Evolutionary conservation across 2,113 vertebrate genomes (phyloP).

Genomic region (Strix aluco): DNA sequence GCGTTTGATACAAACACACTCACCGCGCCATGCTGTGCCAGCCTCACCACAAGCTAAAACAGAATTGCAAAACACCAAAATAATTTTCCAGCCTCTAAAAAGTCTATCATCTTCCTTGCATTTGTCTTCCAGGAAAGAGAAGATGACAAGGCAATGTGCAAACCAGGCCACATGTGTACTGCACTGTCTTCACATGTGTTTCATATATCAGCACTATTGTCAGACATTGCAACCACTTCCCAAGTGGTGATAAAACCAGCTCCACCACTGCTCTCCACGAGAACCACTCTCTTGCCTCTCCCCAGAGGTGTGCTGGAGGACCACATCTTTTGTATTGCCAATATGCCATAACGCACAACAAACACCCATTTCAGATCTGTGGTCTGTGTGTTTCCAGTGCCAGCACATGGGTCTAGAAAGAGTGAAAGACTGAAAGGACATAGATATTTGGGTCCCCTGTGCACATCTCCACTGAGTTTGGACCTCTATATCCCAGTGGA

Average conservation of each 20-base stretch:
- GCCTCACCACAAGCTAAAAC: background rate
- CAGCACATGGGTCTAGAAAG: rapidly evolving
- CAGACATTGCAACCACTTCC: background rate
- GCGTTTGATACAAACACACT: background rate
- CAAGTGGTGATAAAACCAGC: background rate
- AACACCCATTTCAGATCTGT: background rate
- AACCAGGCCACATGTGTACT: background rate
- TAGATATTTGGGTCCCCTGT: background rate
- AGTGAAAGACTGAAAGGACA: background rate
- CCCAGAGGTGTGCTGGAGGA: background rate
- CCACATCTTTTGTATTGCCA: background rate
- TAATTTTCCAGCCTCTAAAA: background rate
- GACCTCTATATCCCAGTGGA: background rate
- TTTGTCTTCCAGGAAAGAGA: constrained; percentile 29
- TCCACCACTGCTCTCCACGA: background rate
- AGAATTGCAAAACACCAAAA: background rate
- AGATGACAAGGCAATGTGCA: background rate
- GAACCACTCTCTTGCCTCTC: background rate
- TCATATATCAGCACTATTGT: background rate
- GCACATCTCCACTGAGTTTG: background rate
- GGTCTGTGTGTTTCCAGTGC: rapidly evolving
- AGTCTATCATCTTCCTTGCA: background rate
- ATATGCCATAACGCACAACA: background rate
- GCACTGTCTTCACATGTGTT: background rate
- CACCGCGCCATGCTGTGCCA: rapidly evolving